These are phyloP conservation scores for Mastacembelus armatus DNA, from an alignment of 2,797 vertebrate species.

Conservation along the genomic window DNA sequence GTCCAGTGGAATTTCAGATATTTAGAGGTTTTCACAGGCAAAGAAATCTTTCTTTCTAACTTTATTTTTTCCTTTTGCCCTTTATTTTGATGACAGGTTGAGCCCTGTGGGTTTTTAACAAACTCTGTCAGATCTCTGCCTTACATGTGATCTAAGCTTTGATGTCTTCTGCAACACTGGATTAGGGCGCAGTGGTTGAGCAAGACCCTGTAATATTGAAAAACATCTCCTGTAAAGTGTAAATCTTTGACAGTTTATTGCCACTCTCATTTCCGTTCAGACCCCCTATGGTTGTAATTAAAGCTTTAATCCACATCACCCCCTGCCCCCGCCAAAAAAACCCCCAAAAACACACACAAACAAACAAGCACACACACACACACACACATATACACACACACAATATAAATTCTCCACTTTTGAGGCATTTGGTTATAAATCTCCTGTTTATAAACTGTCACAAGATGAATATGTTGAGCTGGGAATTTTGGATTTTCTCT, in stretches of 20 bases:
- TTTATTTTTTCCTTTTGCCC: neutral
- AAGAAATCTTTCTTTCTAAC: neutral
- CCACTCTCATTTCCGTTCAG: slow-evolving; percentile 56
- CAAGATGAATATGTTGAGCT: neutral
- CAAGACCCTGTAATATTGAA: slow-evolving; percentile 27
- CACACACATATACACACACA: neutral
- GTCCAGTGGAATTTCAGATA: neutral
- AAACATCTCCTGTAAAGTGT: slow-evolving; percentile 53
- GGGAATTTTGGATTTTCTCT: neutral
- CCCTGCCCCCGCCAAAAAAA: too few species aligned
- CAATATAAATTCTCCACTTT: neutral
- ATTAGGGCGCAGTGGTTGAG: slow-evolving; percentile 39
- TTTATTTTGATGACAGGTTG: slow-evolving; percentile 37
- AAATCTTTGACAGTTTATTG: slow-evolving; percentile 50
- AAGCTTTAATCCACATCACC: too few species aligned
- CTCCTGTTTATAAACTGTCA: slow-evolving; percentile 10
- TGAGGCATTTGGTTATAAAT: slow-evolving; percentile 25
- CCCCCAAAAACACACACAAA: too few species aligned
- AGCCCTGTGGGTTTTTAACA: slow-evolving; percentile 37
- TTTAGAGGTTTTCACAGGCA: neutral
- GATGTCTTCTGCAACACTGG: slow-evolving; percentile 24
- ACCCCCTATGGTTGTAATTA: slow-evolving; percentile 60
- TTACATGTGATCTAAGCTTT: slow-evolving; percentile 37
- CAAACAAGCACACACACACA: too few species aligned
- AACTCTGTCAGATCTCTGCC: slow-evolving; percentile 9